These are phyloP conservation scores for Fundulus diaphanus DNA, from an alignment of 2,797 vertebrate genomes.

Conservation along the genomic window DNA sequence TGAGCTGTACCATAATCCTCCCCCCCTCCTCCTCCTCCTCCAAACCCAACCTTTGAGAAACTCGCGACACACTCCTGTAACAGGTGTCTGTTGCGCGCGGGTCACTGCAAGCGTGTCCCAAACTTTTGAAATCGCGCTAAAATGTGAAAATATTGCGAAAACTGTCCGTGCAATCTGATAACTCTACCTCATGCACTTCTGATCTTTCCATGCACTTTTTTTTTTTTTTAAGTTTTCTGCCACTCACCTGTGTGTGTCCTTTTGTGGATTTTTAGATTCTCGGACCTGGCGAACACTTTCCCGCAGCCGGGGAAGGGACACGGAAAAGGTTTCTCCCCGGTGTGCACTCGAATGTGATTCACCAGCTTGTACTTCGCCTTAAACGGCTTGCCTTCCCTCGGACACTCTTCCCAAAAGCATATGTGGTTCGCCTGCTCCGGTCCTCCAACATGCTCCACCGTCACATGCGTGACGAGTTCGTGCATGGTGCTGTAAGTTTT, in stretches of 20 bases:
- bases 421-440: constrained; percentile 95
- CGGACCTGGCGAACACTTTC: constrained; percentile 97
- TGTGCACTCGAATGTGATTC: constrained; percentile 98
- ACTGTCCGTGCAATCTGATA: neutral
- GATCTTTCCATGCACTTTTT: neutral
- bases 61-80: constrained; percentile 49
- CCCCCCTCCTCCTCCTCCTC: constrained; percentile 1
- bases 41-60: constrained; percentile 50
- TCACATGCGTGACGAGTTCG: constrained; percentile 96
- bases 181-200: neutral
- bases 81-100: constrained; percentile 56
- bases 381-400: constrained; percentile 95
- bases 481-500: constrained; percentile 98
- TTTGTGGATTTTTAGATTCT: constrained; percentile 99
- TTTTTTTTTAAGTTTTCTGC: constrained; percentile 14
- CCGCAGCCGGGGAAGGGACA: constrained; percentile 99
- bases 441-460: constrained; percentile 96
- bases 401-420: constrained; percentile 99
- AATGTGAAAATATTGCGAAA: neutral
- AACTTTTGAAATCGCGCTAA: constrained; percentile 3
- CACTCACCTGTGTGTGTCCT: constrained; percentile 99
- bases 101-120: neutral
- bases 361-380: constrained; percentile 99
- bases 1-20: constrained; percentile 60
- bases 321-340: constrained; percentile 97